A percentile compares a stretch with the other conserved stretches of the same genome.
Evolutionary conservation across 2,888 invertebrate genomes (phyloP).

Genomic region (Octodonta nipae): DNA sequence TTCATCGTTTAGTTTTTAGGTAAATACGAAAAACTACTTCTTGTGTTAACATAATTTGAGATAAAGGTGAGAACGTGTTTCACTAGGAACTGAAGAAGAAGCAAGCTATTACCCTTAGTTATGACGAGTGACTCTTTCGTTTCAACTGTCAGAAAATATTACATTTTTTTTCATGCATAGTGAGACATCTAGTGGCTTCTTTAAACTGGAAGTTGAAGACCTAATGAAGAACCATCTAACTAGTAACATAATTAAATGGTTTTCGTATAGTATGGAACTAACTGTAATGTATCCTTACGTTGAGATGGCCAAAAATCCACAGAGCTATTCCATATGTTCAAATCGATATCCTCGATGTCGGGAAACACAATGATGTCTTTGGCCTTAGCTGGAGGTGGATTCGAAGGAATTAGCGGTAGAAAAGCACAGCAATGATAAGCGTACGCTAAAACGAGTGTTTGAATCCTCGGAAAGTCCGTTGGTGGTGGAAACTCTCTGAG

Average conservation of each 20-base stretch:
- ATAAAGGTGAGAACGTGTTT: too few relatives aligned
- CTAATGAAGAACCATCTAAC: too few relatives aligned
- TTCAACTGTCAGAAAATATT: background rate
- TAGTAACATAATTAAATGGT: background rate
- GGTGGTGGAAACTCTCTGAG: slow-evolving; percentile 78
- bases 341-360: slow-evolving; percentile 54
- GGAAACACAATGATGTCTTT: slow-evolving; percentile 58
- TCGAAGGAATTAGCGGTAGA: slow-evolving; percentile 49
- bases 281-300: slow-evolving; percentile 44
- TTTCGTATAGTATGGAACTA: too few relatives aligned
- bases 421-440: slow-evolving; percentile 95
- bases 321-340: slow-evolving; percentile 67
- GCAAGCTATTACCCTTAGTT: too few relatives aligned
- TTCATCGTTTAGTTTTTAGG: too few relatives aligned
- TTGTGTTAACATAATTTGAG: too few relatives aligned
- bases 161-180: background rate
- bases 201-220: too few relatives aligned
- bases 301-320: slow-evolving; percentile 73
- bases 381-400: slow-evolving; percentile 38
- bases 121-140: background rate
- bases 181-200: too few relatives aligned
- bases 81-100: too few relatives aligned
- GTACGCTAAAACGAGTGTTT: slow-evolving; percentile 75
- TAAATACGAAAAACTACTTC: too few relatives aligned
- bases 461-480: slow-evolving; percentile 72